phyloP scores from a whole-genome alignment of 2,797 vertebrate species.

The Myotis pilosus region DNA sequence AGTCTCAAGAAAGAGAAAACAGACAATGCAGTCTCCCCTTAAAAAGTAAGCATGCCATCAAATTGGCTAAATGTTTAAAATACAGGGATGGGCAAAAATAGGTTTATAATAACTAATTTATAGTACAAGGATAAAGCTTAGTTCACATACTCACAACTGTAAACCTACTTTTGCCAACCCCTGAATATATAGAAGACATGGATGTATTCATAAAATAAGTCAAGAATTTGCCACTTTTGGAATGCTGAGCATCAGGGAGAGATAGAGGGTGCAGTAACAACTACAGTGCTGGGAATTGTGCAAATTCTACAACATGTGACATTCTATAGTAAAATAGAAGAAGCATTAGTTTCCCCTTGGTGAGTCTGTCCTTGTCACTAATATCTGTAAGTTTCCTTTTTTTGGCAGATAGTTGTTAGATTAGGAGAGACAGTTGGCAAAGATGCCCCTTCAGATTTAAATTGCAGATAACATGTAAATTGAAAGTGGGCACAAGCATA shows the following conservation, averaged over 20 bases:
- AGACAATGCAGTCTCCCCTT: background rate
- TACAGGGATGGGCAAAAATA: background rate
- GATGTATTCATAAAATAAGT: background rate
- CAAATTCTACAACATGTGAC: background rate
- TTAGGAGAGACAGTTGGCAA: constrained; percentile 27
- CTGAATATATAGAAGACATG: background rate
- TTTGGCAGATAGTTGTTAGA: background rate
- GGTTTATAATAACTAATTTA: background rate
- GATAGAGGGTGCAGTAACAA: background rate
- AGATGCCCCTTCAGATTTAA: constrained; percentile 1
- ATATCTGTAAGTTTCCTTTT: background rate
- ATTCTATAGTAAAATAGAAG: background rate
- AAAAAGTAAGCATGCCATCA: background rate
- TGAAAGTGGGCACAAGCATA: background rate
- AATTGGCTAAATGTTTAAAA: background rate
- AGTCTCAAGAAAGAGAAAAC: background rate
- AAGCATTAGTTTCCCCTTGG: background rate
- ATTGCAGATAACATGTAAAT: background rate
- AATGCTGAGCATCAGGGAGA: background rate
- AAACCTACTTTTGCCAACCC: background rate
- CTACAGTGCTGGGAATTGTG: background rate
- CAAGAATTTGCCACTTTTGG: background rate
- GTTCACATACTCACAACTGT: background rate
- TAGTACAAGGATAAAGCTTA: background rate
- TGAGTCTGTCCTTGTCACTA: background rate